Evolutionary conservation across 2,797 vertebrate species (phyloP), one percentile per base, ranked within the genome.

Genomic region (Neomorphus geoffroyi): DNA sequence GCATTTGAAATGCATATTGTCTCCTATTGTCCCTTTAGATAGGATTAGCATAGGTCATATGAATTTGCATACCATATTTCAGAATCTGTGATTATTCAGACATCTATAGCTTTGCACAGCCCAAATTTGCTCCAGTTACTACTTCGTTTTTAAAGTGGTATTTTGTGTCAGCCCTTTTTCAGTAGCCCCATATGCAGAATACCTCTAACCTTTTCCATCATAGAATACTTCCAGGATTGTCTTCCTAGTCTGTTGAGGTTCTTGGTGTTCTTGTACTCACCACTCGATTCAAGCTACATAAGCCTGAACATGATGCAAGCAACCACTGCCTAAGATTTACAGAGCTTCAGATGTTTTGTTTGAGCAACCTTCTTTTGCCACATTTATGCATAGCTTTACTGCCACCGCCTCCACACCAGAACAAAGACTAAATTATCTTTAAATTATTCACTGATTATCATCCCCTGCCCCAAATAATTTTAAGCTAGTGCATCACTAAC

Each of bases 401-500:
- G 50, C 11, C 32, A 35, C 21, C 3, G 1, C 28, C 26, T 69
- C 39, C 1, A 0, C 33, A 41, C 11, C 28, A 57, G 6, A 87
- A 64, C 27, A 39, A 60, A 84, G 23, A 81, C 8, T 11, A 60
- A 67, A 64, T 19, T 79, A 15, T 39, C 41, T 56, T 72, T 32
- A 41, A 72, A 26, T 50, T 85, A 48, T 41, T 50, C 51, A 88
- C 24, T 67, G 18, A 64, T 18, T 48, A 90, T 71, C 30, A 77
- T 24, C 2, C 8, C 0, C 27, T 23, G 11, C 16, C 17, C 13
- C 72, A 60, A 86, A 64, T 13, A 56, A 67, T 22, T 72, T 37
- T 56, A 83, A 54, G 1, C 1, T 41, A 60, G 6, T 10, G 46
- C n/a, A 61, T 27, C 45, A 28, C 56, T 48, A 72, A 43, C 11